Percentiles rank a stretch among this genome's conserved stretches.
Evolutionary conservation across 37 sponge, comb jelly and placozoan species (phyloP).

Genomic region (Aphrocallistes beatrix): DNA sequence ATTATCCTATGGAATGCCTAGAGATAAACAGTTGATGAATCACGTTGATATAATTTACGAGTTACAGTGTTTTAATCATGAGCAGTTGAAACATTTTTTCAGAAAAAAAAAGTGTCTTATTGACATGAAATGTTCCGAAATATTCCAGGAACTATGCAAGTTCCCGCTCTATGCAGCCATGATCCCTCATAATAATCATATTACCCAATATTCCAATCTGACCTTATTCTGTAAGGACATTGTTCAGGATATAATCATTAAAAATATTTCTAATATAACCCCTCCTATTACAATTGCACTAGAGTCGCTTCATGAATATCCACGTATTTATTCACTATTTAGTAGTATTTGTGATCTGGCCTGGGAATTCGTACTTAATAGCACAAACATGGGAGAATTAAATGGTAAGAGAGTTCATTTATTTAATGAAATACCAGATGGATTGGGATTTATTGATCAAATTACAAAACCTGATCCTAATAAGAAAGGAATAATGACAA

Average conservation of each 20-base stretch:
- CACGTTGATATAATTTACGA: neutral
- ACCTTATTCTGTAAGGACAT: neutral
- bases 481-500: neutral
- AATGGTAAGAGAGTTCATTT: neutral
- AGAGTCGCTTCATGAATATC: neutral
- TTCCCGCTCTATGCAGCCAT: neutral
- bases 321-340: neutral
- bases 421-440: neutral
- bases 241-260: neutral
- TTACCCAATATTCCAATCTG: neutral
- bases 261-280: neutral
- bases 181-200: neutral
- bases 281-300: no score
- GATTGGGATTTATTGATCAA: neutral
- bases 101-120: neutral
- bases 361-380: neutral
- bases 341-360: neutral
- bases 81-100: neutral
- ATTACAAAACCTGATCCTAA: neutral
- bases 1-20: neutral
- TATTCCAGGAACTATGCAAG: neutral
- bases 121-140: slow-evolving; percentile 6
- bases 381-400: neutral
- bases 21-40: neutral
- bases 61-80: neutral